phyloP scores from a whole-genome alignment of 2,797 vertebrate species.

The Rhincodon typus region DNA sequence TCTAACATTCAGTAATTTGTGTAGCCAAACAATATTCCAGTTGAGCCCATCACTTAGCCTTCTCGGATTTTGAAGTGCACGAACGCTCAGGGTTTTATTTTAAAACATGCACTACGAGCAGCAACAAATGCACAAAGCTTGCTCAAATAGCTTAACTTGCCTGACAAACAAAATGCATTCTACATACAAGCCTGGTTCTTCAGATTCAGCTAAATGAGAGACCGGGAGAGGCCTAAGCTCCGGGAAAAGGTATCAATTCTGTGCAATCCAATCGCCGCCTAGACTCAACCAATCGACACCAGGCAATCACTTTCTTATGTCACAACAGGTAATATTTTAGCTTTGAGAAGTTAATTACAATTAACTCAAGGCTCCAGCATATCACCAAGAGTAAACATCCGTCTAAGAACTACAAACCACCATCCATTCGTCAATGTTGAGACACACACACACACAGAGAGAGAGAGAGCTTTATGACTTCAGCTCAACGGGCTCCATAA shows the following conservation, averaged over 20 bases:
- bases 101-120: not conserved
- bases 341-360: slow-evolving; percentile 5
- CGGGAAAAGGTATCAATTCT: not conserved
- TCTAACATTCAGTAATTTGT: not conserved
- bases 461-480: not conserved
- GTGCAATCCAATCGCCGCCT: not conserved
- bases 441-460: not conserved
- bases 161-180: not conserved
- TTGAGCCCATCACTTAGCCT: not conserved
- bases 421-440: not conserved
- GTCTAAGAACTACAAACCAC: not conserved
- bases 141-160: too few species aligned
- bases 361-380: not conserved
- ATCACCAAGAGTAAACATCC: not conserved
- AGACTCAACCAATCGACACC: slow-evolving; percentile 32
- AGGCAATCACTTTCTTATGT: not conserved
- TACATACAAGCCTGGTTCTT: not conserved
- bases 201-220: not conserved
- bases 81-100: not conserved
- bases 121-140: too few species aligned
- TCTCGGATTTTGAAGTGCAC: not conserved
- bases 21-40: not conserved
- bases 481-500: not conserved
- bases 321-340: slow-evolving; percentile 26
- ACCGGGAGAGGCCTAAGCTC: slow-evolving; percentile 18